These are phyloP conservation scores for Cephus cinctus DNA, from an alignment of 1,140 invertebrate genomes.

Conservation along the genomic window DNA sequence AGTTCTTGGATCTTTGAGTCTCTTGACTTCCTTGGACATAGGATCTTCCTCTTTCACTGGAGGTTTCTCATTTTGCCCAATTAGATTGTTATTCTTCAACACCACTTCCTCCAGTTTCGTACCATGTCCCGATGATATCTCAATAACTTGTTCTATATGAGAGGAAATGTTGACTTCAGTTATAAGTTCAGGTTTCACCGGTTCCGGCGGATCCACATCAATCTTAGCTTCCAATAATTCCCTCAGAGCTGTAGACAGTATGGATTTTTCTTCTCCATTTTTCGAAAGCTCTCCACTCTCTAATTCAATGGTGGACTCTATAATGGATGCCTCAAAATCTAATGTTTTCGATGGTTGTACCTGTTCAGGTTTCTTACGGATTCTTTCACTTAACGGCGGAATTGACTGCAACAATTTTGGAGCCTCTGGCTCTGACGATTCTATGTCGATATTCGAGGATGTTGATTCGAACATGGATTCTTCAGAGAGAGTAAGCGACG, in stretches of 20 bases:
- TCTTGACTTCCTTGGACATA: constrained; percentile 30
- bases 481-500: constrained; percentile 22
- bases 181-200: constrained; percentile 19
- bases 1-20: constrained; percentile 50
- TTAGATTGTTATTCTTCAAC: background rate
- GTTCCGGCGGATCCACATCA: constrained; percentile 25
- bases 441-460: constrained; percentile 31
- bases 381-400: constrained; percentile 49
- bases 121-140: constrained; percentile 3
- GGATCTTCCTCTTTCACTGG: constrained; percentile 6
- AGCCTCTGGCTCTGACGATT: constrained; percentile 23
- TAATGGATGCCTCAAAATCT: constrained; percentile 48
- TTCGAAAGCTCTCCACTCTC: constrained; percentile 24
- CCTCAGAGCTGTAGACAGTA: constrained; percentile 41
- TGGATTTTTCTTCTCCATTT: constrained; percentile 37
- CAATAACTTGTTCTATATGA: background rate
- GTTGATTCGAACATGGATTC: constrained; percentile 37
- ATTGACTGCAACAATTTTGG: constrained; percentile 44
- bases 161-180: background rate
- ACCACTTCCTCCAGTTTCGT: background rate
- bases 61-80: background rate
- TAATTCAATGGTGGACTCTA: constrained; percentile 46
- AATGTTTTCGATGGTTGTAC: constrained; percentile 29
- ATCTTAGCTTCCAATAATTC: constrained; percentile 44
- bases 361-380: constrained; percentile 44